Conservation (phyloP, 2,888 invertebrate genomes). For the Pristionchus mayeri region DNA sequence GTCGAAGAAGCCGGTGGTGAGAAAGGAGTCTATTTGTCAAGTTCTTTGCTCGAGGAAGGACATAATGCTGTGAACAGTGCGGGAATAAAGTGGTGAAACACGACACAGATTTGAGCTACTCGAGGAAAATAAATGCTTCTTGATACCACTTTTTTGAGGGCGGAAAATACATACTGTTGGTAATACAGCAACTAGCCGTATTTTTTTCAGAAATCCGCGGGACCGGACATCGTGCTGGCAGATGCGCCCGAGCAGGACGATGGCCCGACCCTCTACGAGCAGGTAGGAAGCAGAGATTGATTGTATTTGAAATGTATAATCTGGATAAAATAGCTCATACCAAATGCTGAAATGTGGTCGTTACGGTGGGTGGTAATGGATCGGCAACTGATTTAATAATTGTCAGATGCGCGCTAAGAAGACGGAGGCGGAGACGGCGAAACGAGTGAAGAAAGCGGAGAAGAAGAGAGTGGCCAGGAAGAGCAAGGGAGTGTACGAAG, state of each 20-base stretch:
- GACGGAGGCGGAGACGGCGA: slow-evolving; percentile 22
- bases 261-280: slow-evolving; percentile 31
- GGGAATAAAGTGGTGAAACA: too few species aligned
- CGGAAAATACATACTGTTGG: too few species aligned
- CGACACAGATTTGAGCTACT: too few species aligned
- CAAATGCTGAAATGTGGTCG: neutral
- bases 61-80: too few species aligned
- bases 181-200: neutral
- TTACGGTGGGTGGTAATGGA: neutral
- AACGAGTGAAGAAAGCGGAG: slow-evolving; percentile 33
- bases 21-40: too few species aligned
- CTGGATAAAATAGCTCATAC: neutral
- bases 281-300: slow-evolving; percentile 21
- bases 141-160: too few species aligned
- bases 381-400: neutral
- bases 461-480: slow-evolving; percentile 42
- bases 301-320: neutral
- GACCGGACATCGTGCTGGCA: slow-evolving; percentile 37
- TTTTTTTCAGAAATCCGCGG: neutral
- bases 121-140: too few species aligned
- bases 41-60: too few species aligned
- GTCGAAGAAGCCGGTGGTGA: slow-evolving; percentile 33
- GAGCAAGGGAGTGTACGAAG: slow-evolving; percentile 41
- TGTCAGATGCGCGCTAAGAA: slow-evolving; percentile 34
- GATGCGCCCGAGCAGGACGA: slow-evolving; percentile 20